Conservation (phyloP, 2,113 vertebrate species). For the Origma solitaria region DNA sequence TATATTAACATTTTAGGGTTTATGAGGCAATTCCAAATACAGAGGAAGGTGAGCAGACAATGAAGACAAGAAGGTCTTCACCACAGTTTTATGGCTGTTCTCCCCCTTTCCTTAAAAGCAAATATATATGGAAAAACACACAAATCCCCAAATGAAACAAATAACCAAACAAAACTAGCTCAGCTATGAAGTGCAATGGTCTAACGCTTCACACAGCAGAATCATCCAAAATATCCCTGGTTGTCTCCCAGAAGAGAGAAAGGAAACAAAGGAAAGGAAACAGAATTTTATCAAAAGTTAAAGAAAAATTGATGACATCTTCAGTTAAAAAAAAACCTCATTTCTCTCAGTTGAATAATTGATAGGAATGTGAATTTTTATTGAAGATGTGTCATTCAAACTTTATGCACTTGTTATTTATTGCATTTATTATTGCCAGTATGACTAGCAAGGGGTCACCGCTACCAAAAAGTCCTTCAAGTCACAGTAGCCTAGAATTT, state of each 20-base stretch:
- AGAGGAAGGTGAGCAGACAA: background rate
- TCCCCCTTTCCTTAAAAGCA: background rate
- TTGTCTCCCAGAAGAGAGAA: background rate
- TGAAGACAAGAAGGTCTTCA: background rate
- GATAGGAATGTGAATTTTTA: background rate
- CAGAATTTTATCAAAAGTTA: background rate
- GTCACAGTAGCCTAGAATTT: background rate
- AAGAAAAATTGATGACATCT: background rate
- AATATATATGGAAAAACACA: background rate
- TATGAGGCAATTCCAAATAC: background rate
- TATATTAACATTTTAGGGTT: background rate
- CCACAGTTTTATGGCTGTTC: accelerated
- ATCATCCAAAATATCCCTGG: background rate
- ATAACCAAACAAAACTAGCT: background rate
- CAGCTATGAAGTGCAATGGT: background rate
- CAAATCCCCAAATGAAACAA: background rate
- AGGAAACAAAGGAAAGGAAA: background rate
- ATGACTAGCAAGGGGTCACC: background rate
- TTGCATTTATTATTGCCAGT: no score
- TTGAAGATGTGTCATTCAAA: background rate
- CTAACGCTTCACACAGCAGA: background rate
- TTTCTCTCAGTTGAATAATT: background rate
- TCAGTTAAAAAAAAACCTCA: background rate
- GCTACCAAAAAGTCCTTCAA: background rate
- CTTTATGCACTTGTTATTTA: background rate